Conservation (phyloP, 2,888 invertebrate genomes). For the Mythimna ferrago region DNA sequence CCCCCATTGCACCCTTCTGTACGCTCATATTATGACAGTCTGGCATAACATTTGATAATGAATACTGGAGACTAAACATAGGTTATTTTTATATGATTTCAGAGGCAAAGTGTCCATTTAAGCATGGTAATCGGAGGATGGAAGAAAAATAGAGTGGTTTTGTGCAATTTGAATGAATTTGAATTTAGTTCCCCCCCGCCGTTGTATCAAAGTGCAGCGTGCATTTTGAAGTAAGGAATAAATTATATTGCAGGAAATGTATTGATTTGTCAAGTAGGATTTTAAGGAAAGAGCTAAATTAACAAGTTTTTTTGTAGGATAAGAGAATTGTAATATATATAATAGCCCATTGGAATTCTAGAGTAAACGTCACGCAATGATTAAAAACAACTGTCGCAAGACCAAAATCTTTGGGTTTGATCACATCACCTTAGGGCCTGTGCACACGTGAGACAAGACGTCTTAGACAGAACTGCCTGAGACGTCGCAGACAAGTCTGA, state of each 20-base stretch:
- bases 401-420: too few species aligned
- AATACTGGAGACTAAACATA: slow-evolving; percentile 38
- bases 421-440: too few species aligned
- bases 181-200: slow-evolving; percentile 7
- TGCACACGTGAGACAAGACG: too few species aligned
- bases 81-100: slow-evolving; percentile 44
- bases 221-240: slow-evolving; percentile 36
- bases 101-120: slow-evolving; percentile 23
- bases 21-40: slow-evolving; percentile 67
- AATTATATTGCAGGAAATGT: slow-evolving; percentile 9
- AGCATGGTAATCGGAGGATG: slow-evolving; percentile 34
- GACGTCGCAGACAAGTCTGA: too few species aligned
- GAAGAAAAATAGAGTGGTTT: slow-evolving; percentile 48
- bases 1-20: slow-evolving; percentile 76
- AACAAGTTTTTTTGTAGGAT: not conserved
- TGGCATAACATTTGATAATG: slow-evolving; percentile 63
- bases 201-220: slow-evolving; percentile 10
- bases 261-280: slow-evolving; percentile 8
- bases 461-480: too few species aligned
- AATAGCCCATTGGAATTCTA: too few species aligned
- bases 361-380: too few species aligned
- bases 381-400: too few species aligned
- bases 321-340: too few species aligned
- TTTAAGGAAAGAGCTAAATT: not conserved
- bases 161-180: slow-evolving; percentile 31